Evolutionary conservation across 2,113 vertebrate species (phyloP).

Genomic region (Copsychus sechellarum): DNA sequence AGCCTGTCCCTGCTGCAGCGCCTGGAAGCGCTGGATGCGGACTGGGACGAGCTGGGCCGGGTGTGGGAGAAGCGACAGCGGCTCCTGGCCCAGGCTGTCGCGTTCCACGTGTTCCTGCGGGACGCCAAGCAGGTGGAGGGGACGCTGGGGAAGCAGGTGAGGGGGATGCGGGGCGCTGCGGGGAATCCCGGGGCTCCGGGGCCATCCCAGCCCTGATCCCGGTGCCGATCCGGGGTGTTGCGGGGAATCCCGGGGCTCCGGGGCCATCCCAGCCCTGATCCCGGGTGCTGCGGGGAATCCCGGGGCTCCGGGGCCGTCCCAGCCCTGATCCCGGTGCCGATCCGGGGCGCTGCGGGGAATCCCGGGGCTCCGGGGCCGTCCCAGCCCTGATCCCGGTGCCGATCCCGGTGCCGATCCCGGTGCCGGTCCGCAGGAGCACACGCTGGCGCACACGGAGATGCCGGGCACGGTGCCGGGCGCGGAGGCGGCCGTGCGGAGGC

Average conservation of each 20-base stretch:
- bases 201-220: accelerated
- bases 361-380: accelerated
- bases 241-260: not conserved
- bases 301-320: not conserved
- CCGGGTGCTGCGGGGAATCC: accelerated
- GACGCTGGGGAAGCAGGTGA: conserved; percentile 92
- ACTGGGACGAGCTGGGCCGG: conserved; percentile 90
- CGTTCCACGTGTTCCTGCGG: conserved; percentile 90
- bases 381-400: accelerated
- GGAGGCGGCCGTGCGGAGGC: conserved; percentile 88
- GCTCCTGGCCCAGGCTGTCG: conserved; percentile 86
- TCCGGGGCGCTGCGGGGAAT: too few relatives aligned
- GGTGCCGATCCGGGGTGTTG: accelerated
- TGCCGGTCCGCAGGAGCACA: conserved; percentile 74
- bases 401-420: too few relatives aligned
- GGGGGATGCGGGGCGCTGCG: accelerated
- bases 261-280: accelerated
- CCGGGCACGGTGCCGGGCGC: conserved; percentile 86
- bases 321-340: accelerated
- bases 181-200: not conserved
- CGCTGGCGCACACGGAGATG: conserved; percentile 92
- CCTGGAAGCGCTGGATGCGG: conserved; percentile 88
- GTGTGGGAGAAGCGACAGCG: conserved; percentile 94
- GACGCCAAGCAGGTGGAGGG: conserved; percentile 92
- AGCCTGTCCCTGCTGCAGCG: conserved; percentile 88